Base-by-base conservation (phyloP, 2,888 invertebrate genomes). In the Aporophyla nigra region DNA sequence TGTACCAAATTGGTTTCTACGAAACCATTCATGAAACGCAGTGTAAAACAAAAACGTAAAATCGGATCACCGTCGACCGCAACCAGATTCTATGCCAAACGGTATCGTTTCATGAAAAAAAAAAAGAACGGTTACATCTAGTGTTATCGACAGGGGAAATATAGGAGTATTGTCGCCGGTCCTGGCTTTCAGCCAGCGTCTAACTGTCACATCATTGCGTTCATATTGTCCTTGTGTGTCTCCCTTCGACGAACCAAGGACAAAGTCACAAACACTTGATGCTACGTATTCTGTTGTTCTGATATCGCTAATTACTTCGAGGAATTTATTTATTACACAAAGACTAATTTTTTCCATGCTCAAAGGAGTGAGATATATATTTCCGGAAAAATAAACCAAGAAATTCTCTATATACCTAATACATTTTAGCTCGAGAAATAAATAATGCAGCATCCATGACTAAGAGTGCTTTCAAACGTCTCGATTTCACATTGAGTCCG, bases 161-260 rank as follows among this genome's bases (percentile, higher is more conserved):
- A 91, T 90, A 90, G 88, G 87, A 87, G 88, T 90, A 92, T 93
- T 92, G 93, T 93, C 92, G 88, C 91, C 84, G 79, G 58, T 79
- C 68, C 90, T 95, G 94, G 95, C 94, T 84, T 74, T 21, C 63
- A 89, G 93, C 94, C 94, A 95, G 88, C 81, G 76, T 84, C 88
- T 89, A 87, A 88, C 89, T 85, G 87, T 85, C 85, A 85, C 81
- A 83, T 86, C 85, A 83, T 87, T 74, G 76, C 82, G 54, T 54
- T 74, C 77, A 69, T 84, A 86, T 86, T 86, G 84, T 87, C 67
- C 71, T 86, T 84, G 68, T 80, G 69, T 82, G 74, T 62, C 62
- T 71, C 74, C 62, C 24, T 68, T 49, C 65, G 46, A 49, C 33
- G 54, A 71, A 74, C 66, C 82, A 86, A 86, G 84, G 86, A 74